phyloP scores from a whole-genome alignment of 2,797 vertebrate species.

The Enteromius argenteus region DNA sequence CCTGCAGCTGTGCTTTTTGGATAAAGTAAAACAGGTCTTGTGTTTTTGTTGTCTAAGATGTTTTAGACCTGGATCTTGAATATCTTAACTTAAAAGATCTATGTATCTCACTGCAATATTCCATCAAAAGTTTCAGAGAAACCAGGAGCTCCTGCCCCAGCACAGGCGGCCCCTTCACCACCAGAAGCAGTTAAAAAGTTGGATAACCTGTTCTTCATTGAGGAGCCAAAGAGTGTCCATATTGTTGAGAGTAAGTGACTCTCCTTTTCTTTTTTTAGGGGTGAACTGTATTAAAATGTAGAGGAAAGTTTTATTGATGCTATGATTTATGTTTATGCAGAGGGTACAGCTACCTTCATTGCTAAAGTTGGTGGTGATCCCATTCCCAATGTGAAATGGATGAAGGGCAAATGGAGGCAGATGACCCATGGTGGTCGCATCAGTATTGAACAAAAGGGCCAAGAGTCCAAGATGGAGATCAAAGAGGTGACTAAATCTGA shows the following conservation, averaged over 20 bases:
- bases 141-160: constrained; percentile 72
- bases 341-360: constrained; percentile 88
- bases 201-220: constrained; percentile 89
- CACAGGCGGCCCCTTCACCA: constrained; percentile 80
- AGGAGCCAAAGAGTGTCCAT: constrained; percentile 86
- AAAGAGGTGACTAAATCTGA: constrained; percentile 93
- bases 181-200: constrained; percentile 77
- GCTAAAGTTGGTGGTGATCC: constrained; percentile 98
- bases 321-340: constrained; percentile 62
- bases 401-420: constrained; percentile 98
- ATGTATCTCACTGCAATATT: constrained; percentile 1
- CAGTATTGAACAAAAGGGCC: constrained; percentile 89
- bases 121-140: constrained; percentile 82
- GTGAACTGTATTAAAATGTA: background rate
- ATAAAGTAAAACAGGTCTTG: constrained; percentile 2
- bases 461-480: constrained; percentile 93
- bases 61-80: constrained; percentile 13
- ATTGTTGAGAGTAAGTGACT: constrained; percentile 89
- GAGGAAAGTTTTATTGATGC: background rate
- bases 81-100: background rate
- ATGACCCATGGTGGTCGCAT: constrained; percentile 93
- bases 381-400: constrained; percentile 97
- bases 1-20: background rate
- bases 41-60: background rate
- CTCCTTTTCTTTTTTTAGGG: background rate